Evolutionary conservation across 1,140 invertebrate genomes (phyloP), one percentile per base, ranked within the genome.

Genomic region (Calephelis virginiensis): DNA sequence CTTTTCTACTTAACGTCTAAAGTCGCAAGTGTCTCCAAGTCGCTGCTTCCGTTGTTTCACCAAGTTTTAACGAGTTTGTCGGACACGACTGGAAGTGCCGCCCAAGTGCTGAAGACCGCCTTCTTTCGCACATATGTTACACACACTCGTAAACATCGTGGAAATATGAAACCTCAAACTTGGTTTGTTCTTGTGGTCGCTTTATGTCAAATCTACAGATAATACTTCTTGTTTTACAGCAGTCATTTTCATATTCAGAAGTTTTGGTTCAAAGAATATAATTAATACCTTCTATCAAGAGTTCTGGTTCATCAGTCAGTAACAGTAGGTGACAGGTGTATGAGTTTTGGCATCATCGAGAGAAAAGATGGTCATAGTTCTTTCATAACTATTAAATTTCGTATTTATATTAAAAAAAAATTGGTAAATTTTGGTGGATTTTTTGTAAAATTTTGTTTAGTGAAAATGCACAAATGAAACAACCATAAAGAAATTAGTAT

Each of bases 21-120:
- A 77, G 79, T 80, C 72, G 82, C 85, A 83, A 89, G 87, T 90
- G 82, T 86, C 84, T 84, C 74, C 73, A 74, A 83, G 83, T 82
- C 80, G 82, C 68, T 76, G 82, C 79, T 85, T 84, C 81, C 82
- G 86, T 86, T 90, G 88, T 90, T 85, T 86, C 79, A 68, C 83
- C 76, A 90, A 90, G 79, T 90, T 90, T 90, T 90, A 90, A 90
- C 88, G 88, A 90, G 88, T 90, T 90, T 89, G 86, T 86, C 77
- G 88, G 88, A 89, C 86, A 85, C 72, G 77, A 73, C 69, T 77
- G 69, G 69, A 75, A 79, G 74, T 75, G 62, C 50, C 67, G 71
- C 69, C 70, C 74, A 76, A 75, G 75, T 75, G 82, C 64, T 75
- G 75, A 69, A 77, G 71, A 78, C 75, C 76, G 74, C 71, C 69